A percentile compares a stretch with the other conserved stretches of the same genome.
Conservation (phyloP, 2,797 vertebrate genomes). For the Catharus ustulatus region DNA sequence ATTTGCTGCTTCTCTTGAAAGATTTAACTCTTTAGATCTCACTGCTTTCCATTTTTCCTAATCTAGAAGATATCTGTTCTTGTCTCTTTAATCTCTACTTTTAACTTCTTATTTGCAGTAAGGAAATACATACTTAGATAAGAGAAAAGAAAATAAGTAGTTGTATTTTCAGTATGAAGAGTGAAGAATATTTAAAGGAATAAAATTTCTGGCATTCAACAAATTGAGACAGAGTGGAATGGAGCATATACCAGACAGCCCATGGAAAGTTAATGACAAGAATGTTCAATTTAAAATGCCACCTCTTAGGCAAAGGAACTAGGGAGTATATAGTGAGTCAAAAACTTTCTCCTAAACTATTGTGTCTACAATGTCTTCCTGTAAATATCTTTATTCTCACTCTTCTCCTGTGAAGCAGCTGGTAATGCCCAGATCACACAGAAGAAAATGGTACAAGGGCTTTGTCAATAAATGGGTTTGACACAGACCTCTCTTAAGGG, state of each 20-base stretch:
- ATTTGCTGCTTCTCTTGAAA: conserved; percentile 49
- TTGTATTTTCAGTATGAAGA: background rate
- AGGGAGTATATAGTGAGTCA: background rate
- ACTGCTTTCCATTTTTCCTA: background rate
- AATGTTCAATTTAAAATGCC: background rate
- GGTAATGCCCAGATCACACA: background rate
- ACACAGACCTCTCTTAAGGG: background rate
- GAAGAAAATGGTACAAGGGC: background rate
- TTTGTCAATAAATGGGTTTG: background rate
- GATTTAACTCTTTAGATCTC: conserved; percentile 50
- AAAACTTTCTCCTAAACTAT: background rate
- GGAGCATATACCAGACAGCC: background rate
- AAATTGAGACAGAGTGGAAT: background rate
- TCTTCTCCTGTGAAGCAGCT: background rate
- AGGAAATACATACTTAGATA: background rate
- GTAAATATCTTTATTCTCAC: background rate
- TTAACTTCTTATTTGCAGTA: background rate
- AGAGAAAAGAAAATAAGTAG: background rate
- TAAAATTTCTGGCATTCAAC: background rate
- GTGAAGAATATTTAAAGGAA: background rate
- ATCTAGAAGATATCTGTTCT: background rate
- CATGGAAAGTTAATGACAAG: background rate
- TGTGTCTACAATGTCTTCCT: background rate
- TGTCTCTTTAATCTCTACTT: background rate
- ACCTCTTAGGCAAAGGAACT: background rate